phyloP scores from a whole-genome alignment of 2,888 invertebrate genomes.

The Patella ulyssiponensis region DNA sequence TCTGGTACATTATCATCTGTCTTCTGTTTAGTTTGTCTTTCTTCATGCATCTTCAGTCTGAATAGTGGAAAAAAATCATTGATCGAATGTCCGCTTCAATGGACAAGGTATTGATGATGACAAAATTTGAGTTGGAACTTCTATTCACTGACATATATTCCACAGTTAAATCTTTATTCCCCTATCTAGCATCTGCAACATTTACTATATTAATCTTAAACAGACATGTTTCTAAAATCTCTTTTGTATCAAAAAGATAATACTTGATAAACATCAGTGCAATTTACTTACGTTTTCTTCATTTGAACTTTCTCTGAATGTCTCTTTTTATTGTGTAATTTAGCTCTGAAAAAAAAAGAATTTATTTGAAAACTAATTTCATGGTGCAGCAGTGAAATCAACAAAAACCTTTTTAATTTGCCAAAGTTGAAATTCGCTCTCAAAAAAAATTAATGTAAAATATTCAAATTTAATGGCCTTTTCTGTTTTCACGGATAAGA shows the following conservation, averaged over 20 bases:
- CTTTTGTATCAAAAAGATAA: neutral
- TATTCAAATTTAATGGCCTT: too few species aligned
- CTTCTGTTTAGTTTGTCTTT: conserved; percentile 90
- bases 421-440: too few species aligned
- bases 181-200: too few species aligned
- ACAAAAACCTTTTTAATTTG: too few species aligned
- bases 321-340: conserved; percentile 95
- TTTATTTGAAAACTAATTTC: conserved; percentile 11
- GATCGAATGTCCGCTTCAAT: neutral
- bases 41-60: conserved; percentile 93
- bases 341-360: conserved; percentile 77
- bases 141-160: too few species aligned
- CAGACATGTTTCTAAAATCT: neutral
- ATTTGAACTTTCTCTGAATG: conserved; percentile 99
- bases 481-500: too few species aligned
- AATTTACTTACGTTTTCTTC: conserved; percentile 85
- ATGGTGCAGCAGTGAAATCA: neutral
- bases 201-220: too few species aligned
- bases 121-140: neutral
- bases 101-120: neutral
- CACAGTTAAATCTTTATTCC: too few species aligned
- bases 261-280: neutral
- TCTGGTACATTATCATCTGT: conserved; percentile 81
- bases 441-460: too few species aligned
- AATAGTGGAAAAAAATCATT: neutral